These are phyloP conservation scores for Drosophila tripunctata DNA, from an alignment of 2,888 invertebrate species.

Conservation along the genomic window DNA sequence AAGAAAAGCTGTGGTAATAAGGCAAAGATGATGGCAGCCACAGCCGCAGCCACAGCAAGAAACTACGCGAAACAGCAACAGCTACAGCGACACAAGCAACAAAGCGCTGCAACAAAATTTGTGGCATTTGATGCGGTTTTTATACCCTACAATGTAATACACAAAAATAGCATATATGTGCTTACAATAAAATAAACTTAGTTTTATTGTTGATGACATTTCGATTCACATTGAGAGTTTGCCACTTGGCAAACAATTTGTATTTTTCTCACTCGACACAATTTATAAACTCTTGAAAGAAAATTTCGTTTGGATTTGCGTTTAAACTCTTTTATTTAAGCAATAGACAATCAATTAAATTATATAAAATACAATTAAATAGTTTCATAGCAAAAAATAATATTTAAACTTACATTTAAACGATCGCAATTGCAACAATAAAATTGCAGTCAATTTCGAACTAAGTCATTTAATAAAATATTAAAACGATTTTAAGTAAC, in stretches of 20 bases:
- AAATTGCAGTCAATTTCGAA: no score
- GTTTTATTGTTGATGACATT: background rate
- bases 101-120: slow-evolving; percentile 53
- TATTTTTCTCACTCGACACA: background rate
- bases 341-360: no score
- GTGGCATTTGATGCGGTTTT: slow-evolving; percentile 46
- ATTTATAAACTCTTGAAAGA: background rate
- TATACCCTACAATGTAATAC: slow-evolving; percentile 28
- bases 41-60: slow-evolving; percentile 17
- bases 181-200: background rate
- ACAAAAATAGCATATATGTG: background rate
- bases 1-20: slow-evolving; percentile 64
- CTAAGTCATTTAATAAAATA: no score
- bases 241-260: background rate
- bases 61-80: background rate
- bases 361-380: no score
- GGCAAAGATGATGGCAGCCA: slow-evolving; percentile 63
- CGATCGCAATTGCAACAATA: no score
- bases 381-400: no score
- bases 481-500: no score
- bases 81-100: slow-evolving; percentile 19
- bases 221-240: background rate
- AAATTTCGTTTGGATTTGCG: background rate
- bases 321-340: background rate
- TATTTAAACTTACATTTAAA: no score